A percentile compares a stretch with the other conserved stretches of the same genome.
Evolutionary conservation across 1,140 invertebrate species (phyloP).

Genomic region (Eriosoma lanigerum): DNA sequence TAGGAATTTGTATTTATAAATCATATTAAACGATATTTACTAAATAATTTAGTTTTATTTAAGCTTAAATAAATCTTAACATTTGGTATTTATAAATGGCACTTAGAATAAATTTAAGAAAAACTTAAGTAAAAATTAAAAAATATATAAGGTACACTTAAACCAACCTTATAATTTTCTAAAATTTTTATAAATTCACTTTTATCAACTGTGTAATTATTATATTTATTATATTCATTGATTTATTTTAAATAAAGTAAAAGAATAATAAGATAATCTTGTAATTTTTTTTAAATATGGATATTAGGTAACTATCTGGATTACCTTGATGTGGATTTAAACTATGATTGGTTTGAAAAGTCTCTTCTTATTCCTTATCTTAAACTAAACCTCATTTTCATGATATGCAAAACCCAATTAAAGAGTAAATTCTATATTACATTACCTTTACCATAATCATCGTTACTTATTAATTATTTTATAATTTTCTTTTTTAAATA

Average conservation of each 20-base stretch:
- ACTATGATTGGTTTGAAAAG: background rate
- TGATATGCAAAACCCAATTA: slow-evolving; percentile 13
- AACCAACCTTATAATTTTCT: background rate
- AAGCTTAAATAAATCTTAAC: too few relatives aligned
- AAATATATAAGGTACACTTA: background rate
- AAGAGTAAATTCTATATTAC: too few relatives aligned
- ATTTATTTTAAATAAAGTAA: too few relatives aligned
- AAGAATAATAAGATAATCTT: background rate
- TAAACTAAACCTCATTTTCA: background rate
- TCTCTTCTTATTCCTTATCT: background rate
- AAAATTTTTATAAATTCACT: background rate
- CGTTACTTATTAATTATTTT: too few relatives aligned
- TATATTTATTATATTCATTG: too few relatives aligned
- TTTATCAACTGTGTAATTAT: too few relatives aligned
- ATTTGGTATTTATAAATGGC: background rate
- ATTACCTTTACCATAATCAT: too few relatives aligned
- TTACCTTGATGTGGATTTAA: slow-evolving; percentile 8
- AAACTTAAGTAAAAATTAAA: background rate
- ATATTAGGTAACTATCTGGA: slow-evolving; percentile 8
- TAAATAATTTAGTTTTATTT: too few relatives aligned
- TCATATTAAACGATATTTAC: too few relatives aligned
- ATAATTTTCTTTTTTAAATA: too few relatives aligned
- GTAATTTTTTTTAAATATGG: background rate
- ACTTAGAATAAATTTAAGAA: background rate
- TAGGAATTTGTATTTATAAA: too few relatives aligned